Conservation (phyloP, 2,113 vertebrate species). For the Sceloporus undulatus region DNA sequence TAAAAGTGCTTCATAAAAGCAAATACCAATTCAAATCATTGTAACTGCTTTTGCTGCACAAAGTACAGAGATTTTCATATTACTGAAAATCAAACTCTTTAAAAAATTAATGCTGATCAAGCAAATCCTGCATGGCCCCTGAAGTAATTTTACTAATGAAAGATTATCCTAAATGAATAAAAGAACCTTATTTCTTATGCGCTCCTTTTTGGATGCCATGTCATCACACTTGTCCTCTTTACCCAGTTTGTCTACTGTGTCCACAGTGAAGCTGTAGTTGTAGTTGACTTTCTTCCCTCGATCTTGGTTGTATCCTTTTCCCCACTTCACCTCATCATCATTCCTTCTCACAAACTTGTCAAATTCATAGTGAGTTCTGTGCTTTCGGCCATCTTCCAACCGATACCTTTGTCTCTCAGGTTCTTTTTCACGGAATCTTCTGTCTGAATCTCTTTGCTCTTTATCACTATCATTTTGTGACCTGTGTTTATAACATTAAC, state of each 20-base stretch:
- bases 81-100: constrained; percentile 48
- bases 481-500: constrained; percentile 73
- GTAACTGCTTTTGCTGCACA: constrained; percentile 30
- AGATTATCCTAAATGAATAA: constrained; percentile 75
- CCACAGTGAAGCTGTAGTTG: constrained; percentile 83
- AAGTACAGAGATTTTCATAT: constrained; percentile 27
- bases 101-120: constrained; percentile 57
- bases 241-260: constrained; percentile 85
- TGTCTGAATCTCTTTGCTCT: constrained; percentile 87
- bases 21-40: neutral
- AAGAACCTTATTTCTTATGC: constrained; percentile 92
- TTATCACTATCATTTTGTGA: constrained; percentile 89
- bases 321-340: constrained; percentile 92
- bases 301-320: constrained; percentile 90
- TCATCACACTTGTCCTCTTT: constrained; percentile 89
- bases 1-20: constrained; percentile 1
- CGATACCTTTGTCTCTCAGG: constrained; percentile 82
- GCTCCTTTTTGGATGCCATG: constrained; percentile 88
- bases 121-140: constrained; percentile 48
- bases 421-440: constrained; percentile 89
- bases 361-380: constrained; percentile 88
- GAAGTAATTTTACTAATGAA: constrained; percentile 65
- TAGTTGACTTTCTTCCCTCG: constrained; percentile 89
- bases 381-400: constrained; percentile 87
- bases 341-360: constrained; percentile 89